phyloP scores from a whole-genome alignment of 2,797 vertebrate species.

The Sparidentex hasta region DNA sequence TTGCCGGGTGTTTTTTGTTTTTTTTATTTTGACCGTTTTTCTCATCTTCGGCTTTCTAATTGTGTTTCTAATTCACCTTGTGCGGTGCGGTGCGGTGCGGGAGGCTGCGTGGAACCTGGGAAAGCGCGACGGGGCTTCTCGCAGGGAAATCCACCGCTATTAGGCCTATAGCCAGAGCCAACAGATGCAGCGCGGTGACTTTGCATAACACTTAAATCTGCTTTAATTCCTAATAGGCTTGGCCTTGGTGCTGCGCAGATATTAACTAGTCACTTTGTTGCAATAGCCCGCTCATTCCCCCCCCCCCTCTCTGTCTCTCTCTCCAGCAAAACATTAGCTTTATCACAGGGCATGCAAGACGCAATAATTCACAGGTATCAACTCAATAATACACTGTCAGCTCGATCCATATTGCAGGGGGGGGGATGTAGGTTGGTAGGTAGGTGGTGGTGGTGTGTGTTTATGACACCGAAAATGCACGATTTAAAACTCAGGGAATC shows the following conservation, averaged over 20 bases:
- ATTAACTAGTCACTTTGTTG: constrained; percentile 82
- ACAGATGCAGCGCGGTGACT: constrained; percentile 84
- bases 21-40: constrained; percentile 49
- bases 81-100: constrained; percentile 33
- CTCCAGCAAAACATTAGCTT: constrained; percentile 61
- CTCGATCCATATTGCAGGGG: constrained; percentile 40
- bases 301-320: too few relatives aligned
- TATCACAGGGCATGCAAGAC: constrained; percentile 47
- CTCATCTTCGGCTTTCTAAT: constrained; percentile 42
- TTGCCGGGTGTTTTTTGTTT: constrained; percentile 17
- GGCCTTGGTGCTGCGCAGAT: constrained; percentile 77
- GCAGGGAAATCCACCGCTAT: constrained; percentile 67
- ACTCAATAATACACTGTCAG: constrained; percentile 70
- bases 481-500: constrained; percentile 76
- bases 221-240: constrained; percentile 87
- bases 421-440: too few relatives aligned
- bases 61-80: constrained; percentile 54
- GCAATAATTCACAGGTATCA: constrained; percentile 70
- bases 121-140: constrained; percentile 55
- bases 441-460: constrained; percentile 32
- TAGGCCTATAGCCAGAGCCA: constrained; percentile 79
- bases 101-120: constrained; percentile 27
- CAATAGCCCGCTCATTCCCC: constrained; percentile 36
- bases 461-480: constrained; percentile 77
- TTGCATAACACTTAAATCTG: constrained; percentile 86